Conservation (phyloP, 2,888 invertebrate genomes). For the Nemotelus pantherinus region DNA sequence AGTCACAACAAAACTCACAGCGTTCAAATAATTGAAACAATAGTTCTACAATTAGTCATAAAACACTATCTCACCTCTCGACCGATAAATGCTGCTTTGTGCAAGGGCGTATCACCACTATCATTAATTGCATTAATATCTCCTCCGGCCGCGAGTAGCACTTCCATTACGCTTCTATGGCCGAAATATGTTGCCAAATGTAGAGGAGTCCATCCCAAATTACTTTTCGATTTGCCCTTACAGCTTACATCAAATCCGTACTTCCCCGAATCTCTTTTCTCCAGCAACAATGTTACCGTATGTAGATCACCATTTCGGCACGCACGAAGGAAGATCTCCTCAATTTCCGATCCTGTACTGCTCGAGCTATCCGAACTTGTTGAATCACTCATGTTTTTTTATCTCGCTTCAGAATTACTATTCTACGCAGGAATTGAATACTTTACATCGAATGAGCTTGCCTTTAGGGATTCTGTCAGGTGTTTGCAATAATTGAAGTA, state of each 20-base stretch:
- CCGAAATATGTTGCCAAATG: constrained; percentile 77
- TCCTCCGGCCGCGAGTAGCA: constrained; percentile 69
- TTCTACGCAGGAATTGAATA: neutral
- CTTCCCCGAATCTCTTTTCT: constrained; percentile 67
- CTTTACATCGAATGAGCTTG: constrained; percentile 6
- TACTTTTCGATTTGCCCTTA: constrained; percentile 73
- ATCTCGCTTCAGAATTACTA: neutral
- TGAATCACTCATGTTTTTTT: constrained; percentile 45
- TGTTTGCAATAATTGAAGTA: neutral
- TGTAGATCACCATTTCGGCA: constrained; percentile 71
- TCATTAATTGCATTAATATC: constrained; percentile 72
- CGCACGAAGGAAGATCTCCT: constrained; percentile 70
- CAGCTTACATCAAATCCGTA: constrained; percentile 71
- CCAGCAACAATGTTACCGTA: constrained; percentile 68
- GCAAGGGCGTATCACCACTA: constrained; percentile 73
- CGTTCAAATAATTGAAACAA: too few species aligned
- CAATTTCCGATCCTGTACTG: constrained; percentile 62
- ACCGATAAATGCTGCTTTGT: constrained; percentile 76
- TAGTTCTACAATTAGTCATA: neutral
- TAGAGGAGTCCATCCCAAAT: constrained; percentile 75
- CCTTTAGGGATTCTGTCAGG: constrained; percentile 6
- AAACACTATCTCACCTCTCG: constrained; percentile 67
- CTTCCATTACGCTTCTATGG: constrained; percentile 69
- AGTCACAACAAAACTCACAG: too few species aligned
- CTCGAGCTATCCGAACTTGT: constrained; percentile 50